These are phyloP conservation scores for Xylota segnis DNA, from an alignment of 2,888 invertebrate genomes.

Conservation along the genomic window DNA sequence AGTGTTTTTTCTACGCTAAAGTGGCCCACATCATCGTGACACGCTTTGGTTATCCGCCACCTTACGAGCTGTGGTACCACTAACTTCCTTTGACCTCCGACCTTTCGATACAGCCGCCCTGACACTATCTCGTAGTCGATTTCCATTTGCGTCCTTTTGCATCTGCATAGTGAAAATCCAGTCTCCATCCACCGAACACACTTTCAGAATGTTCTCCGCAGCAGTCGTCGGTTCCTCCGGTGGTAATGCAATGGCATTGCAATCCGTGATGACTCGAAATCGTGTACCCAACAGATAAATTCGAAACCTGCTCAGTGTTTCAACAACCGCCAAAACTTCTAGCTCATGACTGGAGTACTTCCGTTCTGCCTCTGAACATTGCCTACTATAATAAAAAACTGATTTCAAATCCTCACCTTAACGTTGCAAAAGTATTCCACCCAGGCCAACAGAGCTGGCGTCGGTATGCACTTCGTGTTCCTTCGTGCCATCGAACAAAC, in stretches of 20 bases:
- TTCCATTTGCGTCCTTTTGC: slow-evolving; percentile 10
- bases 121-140: slow-evolving; percentile 50
- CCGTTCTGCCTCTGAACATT: not conserved
- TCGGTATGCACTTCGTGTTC: too few relatives aligned
- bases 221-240: slow-evolving; percentile 18
- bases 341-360: not conserved
- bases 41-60: slow-evolving; percentile 71
- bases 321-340: not conserved
- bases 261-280: slow-evolving; percentile 5
- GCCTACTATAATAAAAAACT: too few relatives aligned
- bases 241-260: slow-evolving; percentile 11
- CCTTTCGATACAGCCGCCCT: slow-evolving; percentile 66
- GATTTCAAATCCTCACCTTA: too few relatives aligned
- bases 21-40: slow-evolving; percentile 78
- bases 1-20: too few relatives aligned
- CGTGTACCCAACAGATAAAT: too few relatives aligned
- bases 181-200: slow-evolving; percentile 20
- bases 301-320: not conserved
- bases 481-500: too few relatives aligned
- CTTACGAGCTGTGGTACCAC: slow-evolving; percentile 71
- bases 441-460: too few relatives aligned
- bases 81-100: slow-evolving; percentile 27
- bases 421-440: too few relatives aligned
- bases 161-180: slow-evolving; percentile 35
- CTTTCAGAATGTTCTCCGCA: slow-evolving; percentile 17